Conservation (phyloP, 2,888 invertebrate species). For the Hecatera dysodea region DNA sequence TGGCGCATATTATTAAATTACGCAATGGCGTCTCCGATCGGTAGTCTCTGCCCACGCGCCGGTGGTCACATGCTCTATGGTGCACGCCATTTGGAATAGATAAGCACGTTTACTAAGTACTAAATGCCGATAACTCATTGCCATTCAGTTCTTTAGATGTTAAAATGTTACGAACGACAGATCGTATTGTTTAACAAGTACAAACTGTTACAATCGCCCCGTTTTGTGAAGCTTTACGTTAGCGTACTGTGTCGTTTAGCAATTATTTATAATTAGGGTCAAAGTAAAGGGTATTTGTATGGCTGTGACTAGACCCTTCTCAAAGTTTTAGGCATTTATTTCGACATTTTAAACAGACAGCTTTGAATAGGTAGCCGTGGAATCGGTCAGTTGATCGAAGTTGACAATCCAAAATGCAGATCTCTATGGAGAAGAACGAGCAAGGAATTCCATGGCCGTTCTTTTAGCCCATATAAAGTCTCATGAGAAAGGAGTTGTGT, state of each 20-base stretch:
- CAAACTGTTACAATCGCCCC: background rate
- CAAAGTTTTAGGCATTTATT: background rate
- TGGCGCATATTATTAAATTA: too few species aligned
- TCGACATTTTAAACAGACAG: background rate
- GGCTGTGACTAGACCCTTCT: background rate
- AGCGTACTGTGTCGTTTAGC: background rate
- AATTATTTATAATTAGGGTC: conserved; percentile 5
- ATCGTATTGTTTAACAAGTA: conserved; percentile 19
- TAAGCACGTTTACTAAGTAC: conserved; percentile 22
- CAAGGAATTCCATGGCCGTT: too few species aligned
- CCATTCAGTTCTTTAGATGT: conserved; percentile 3
- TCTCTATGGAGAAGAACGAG: background rate
- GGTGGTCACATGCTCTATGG: background rate
- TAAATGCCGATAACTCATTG: conserved; percentile 11
- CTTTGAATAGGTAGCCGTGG: too few species aligned
- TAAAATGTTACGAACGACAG: conserved; percentile 7
- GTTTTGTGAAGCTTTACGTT: too few species aligned
- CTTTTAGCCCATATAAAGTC: too few species aligned
- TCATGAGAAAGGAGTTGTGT: too few species aligned
- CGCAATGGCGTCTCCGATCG: background rate
- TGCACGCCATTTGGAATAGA: conserved; percentile 26
- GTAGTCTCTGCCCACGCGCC: background rate
- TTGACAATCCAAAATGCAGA: background rate
- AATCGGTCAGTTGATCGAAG: background rate
- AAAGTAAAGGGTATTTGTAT: background rate